Percentiles rank a stretch among this genome's conserved stretches.
These are phyloP conservation scores for Sinocyclocheilus grahami DNA, from an alignment of 2,113 vertebrate genomes.

Conservation along the genomic window DNA sequence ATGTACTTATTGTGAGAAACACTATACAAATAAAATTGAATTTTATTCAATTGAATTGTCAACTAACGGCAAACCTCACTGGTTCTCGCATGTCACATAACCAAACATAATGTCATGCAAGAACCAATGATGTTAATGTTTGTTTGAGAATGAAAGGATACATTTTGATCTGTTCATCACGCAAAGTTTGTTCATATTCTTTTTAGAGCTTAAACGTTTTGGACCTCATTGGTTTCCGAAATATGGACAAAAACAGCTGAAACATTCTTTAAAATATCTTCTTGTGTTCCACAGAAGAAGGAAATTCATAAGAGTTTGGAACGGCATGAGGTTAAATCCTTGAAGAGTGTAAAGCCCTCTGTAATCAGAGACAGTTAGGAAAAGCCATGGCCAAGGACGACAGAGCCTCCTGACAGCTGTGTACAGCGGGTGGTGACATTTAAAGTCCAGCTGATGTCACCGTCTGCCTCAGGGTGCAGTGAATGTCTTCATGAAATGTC, in stretches of 20 bases:
- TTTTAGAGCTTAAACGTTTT: neutral
- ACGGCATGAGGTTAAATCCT: neutral
- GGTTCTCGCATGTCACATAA: neutral
- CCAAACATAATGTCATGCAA: neutral
- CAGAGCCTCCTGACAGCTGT: constrained; percentile 15
- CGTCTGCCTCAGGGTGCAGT: neutral
- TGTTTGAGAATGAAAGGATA: neutral
- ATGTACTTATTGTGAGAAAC: too few relatives aligned
- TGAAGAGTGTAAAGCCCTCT: neutral
- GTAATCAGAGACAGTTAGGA: neutral
- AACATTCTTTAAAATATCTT: neutral
- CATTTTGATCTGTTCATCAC: neutral
- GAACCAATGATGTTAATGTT: neutral
- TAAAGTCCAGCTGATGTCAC: constrained; percentile 32
- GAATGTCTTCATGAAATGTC: neutral
- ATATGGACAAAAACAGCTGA: neutral
- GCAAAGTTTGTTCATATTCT: neutral
- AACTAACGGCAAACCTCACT: neutral
- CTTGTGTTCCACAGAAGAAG: neutral
- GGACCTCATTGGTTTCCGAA: neutral
- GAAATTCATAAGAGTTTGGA: neutral
- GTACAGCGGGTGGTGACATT: constrained; percentile 28
- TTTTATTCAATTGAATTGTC: neutral
- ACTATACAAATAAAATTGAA: too few relatives aligned
- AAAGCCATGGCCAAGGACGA: neutral